Evolutionary conservation across 2,888 invertebrate genomes (phyloP), one percentile per base, ranked within the genome.

Genomic region (Quadriops clusia): DNA sequence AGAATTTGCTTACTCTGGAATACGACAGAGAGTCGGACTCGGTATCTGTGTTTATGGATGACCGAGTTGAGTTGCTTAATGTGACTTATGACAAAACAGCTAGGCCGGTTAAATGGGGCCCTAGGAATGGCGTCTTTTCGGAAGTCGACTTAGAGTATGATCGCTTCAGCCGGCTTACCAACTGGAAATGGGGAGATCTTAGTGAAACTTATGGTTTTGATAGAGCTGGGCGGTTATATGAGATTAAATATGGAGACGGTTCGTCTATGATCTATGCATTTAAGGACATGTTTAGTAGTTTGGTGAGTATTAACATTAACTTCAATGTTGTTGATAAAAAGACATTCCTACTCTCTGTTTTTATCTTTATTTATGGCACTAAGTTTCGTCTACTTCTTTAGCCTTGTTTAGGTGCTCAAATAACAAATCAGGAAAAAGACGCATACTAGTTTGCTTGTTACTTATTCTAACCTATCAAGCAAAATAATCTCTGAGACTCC

Each of bases 71-170:
- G 58, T 65, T 89, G 1, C 58, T 89, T 11, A 87, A 87, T 53
- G 83, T 89, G 0, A 86, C 85, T 0, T 89, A 89, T 47, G 89
- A 89, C 47, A 73, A 77, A 48, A 83, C 83, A 2, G 81, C 86
- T 0, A 67, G 87, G 36, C 87, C 89, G 0, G 74, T 85, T 1
- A 82, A 81, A 53, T 87, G 85, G 77, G 77, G 81, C 26, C 86
- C 87, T 0, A 74, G 79, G 36, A 84, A 81, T 43, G 87, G 84
- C 5, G 80, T 86, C 40, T 87, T 87, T 51, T 79, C 85, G 1
- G 83, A 85, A 46, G 87, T 94, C 2, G 89, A 91, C 50, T 65
- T 93, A 12, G 89, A 90, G 46, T 93, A 93, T 52, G 91, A 93
- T 51, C 70, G 90, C 40, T 89, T 87, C 52, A 90, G 91, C 38